phyloP scores from a whole-genome alignment of 2,113 vertebrate genomes.

The Octodon degus region DNA sequence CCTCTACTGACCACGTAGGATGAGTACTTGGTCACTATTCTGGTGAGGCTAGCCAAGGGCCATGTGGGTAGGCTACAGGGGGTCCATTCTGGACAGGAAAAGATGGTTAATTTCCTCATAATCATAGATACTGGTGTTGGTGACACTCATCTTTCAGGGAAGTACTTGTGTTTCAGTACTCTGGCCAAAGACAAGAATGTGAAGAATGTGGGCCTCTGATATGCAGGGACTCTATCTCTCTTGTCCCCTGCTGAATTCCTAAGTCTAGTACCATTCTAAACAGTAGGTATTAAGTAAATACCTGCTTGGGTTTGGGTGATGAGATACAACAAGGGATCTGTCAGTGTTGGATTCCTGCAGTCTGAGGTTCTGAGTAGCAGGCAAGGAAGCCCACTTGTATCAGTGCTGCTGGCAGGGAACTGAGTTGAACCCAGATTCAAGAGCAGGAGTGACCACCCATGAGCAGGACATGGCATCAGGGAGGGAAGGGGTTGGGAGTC shows the following conservation, averaged over 20 bases:
- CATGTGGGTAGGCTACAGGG: accelerated
- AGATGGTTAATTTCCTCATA: not conserved
- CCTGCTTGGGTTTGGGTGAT: not conserved
- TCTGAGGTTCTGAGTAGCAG: not conserved
- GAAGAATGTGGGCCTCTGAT: not conserved
- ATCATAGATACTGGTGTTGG: not conserved
- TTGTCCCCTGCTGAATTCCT: not conserved
- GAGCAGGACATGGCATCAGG: not conserved
- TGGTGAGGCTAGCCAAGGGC: not conserved
- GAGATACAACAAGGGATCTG: not conserved
- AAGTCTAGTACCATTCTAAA: no score
- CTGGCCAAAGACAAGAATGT: not conserved
- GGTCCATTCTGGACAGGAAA: not conserved
- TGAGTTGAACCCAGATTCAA: not conserved
- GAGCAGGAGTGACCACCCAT: not conserved
- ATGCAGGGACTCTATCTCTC: not conserved
- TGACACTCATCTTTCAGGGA: not conserved
- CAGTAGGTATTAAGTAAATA: not conserved
- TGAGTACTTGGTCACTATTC: no score
- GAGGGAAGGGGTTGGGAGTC: not conserved
- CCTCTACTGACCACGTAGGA: not conserved
- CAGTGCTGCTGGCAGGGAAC: not conserved
- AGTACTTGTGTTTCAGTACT: not conserved
- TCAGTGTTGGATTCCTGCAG: not conserved
- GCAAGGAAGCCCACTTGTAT: not conserved